phyloP scores from a whole-genome alignment of 2,888 invertebrate genomes.

The Catocala fraxini region DNA sequence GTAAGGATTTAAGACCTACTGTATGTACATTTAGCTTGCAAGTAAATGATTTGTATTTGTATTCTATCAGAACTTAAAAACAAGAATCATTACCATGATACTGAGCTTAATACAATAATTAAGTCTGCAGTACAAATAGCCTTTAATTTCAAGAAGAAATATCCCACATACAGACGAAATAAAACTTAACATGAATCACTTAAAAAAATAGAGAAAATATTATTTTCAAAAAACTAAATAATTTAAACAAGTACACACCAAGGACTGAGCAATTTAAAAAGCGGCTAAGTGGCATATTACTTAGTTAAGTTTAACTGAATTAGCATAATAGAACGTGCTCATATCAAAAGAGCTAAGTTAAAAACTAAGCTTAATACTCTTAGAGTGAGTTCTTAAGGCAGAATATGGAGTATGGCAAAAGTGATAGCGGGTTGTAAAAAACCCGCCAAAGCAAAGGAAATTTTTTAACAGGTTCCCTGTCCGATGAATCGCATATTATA shows the following conservation, averaged over 20 bases:
- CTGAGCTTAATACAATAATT: not conserved
- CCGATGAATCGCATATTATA: too few relatives aligned
- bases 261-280: conserved; percentile 27
- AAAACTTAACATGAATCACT: conserved; percentile 4
- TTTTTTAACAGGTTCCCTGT: too few relatives aligned
- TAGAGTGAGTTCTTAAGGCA: conserved; percentile 63
- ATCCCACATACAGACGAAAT: not conserved
- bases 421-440: conserved; percentile 24
- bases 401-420: conserved; percentile 20
- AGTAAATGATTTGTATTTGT: too few relatives aligned
- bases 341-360: conserved; percentile 65
- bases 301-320: conserved; percentile 53
- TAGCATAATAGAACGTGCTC: conserved; percentile 60
- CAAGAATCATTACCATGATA: too few relatives aligned
- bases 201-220: conserved; percentile 23
- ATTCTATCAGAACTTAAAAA: too few relatives aligned
- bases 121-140: not conserved
- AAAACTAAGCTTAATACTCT: conserved; percentile 67
- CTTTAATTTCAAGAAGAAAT: not conserved
- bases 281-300: conserved; percentile 38
- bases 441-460: too few relatives aligned
- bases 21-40: too few relatives aligned
- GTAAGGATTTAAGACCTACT: too few relatives aligned
- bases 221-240: conserved; percentile 5
- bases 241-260: conserved; percentile 14